Evolutionary conservation across 2,797 vertebrate genomes (phyloP), one percentile per base, ranked within the genome.

Genomic region (Myiotriccus ornatus): DNA sequence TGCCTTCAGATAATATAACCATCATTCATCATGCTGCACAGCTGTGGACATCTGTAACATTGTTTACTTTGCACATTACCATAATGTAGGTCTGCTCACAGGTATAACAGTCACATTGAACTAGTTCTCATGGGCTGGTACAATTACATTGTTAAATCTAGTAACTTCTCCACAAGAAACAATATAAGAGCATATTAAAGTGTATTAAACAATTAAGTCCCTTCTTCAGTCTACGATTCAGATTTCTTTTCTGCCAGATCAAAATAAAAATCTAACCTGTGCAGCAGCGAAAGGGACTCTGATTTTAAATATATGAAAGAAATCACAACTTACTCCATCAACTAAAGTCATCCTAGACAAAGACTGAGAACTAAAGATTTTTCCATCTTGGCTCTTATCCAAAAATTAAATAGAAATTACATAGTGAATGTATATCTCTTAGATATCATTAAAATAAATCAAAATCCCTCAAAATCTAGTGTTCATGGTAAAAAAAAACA

Each of bases 391-490:
- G 46, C 10, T 52, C 5, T 70, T 12, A 74, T 5, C 10, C 25
- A 60, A 37, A 91, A 71, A 4, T 49, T 49, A 73, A 74, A 43
- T 3, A 52, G 23, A 53, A 52, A 6, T 55, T n/a, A 64, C 7
- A 41, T n/a, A 32, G 9, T 49, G 43, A 89, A 50, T 50, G 4
- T 14, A 8, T 20, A 39, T 10, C 17, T 49, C 68, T 69, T n/a
- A 81, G n/a, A 44, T 8, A 50, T 14, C 13, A 35, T 20, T 60
- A 35, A 34, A 44, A 59, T 32, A 84, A 69, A 79, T n/a, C 6
- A 49, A 76, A 20, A 1, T 2, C 3, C 7, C 39, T 62, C 1
- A 0, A 80, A 63, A 56, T 24, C 9, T 12, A 19, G 3, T 14
- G 64, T 8, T 22, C 23, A 64, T 41, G 22, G 59, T 74, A 86